These are phyloP conservation scores for Platyscapa corneri DNA, from an alignment of 1,140 invertebrate species.

Conservation along the genomic window DNA sequence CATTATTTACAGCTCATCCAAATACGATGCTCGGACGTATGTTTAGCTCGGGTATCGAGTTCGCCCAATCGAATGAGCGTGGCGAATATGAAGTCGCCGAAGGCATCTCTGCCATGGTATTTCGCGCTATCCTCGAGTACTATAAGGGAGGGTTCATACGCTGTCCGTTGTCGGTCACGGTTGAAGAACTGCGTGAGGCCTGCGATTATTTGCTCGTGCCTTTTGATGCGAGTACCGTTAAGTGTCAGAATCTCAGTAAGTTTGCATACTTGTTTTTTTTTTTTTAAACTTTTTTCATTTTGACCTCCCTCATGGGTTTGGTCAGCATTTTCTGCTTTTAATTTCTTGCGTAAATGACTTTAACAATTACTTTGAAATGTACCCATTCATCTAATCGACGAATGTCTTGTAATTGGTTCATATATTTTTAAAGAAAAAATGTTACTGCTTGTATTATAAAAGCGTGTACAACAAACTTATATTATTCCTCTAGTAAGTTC, in stretches of 20 bases:
- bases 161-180: conserved; percentile 88
- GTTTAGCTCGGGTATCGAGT: conserved; percentile 96
- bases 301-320: too few species aligned
- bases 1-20: conserved; percentile 89
- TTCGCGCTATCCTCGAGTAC: conserved; percentile 96
- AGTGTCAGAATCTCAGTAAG: conserved; percentile 95
- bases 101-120: conserved; percentile 96
- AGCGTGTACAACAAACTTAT: too few species aligned
- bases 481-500: too few species aligned
- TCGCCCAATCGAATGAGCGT: conserved; percentile 93
- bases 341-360: too few species aligned
- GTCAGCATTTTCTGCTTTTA: too few species aligned
- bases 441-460: too few species aligned
- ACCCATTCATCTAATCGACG: too few species aligned
- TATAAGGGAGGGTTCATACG: conserved; percentile 93
- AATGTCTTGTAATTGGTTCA: too few species aligned
- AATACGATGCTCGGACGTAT: conserved; percentile 94
- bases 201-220: conserved; percentile 99
- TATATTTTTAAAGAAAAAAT: too few species aligned
- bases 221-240: conserved; percentile 96
- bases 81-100: conserved; percentile 99
- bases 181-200: conserved; percentile 96
- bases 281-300: too few species aligned
- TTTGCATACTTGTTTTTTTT: conserved; percentile 54
- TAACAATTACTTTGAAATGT: too few species aligned